These are phyloP conservation scores for Gobio gobio DNA, from an alignment of 2,113 vertebrate species.

Conservation along the genomic window DNA sequence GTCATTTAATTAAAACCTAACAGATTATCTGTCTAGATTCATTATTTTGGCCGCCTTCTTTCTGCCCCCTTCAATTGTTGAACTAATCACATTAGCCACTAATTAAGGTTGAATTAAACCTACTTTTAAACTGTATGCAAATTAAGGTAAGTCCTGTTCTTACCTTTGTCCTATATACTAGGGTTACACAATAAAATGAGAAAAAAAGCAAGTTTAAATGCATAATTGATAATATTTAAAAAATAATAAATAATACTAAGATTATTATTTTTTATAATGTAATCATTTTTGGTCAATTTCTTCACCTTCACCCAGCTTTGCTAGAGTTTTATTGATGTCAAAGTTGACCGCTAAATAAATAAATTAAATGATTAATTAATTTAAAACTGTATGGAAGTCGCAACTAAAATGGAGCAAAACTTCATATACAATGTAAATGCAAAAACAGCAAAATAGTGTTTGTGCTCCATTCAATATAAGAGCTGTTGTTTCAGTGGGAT, in stretches of 20 bases:
- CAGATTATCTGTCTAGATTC: slow-evolving; percentile 65
- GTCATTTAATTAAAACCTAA: slow-evolving; percentile 69
- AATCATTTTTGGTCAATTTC: neutral
- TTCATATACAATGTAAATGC: neutral
- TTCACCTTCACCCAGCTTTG: neutral
- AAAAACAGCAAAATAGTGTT: neutral
- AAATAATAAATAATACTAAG: neutral
- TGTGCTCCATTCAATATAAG: neutral
- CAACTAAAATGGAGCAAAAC: neutral
- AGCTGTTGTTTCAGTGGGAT: neutral
- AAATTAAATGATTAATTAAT: too few species aligned
- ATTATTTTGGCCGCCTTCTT: slow-evolving; percentile 51
- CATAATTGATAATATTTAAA: neutral
- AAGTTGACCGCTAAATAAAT: too few species aligned
- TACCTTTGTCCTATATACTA: neutral
- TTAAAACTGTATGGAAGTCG: too few species aligned
- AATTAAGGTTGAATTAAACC: slow-evolving; percentile 35
- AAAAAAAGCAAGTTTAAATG: neutral
- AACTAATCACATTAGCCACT: slow-evolving; percentile 44
- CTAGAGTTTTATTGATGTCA: neutral
- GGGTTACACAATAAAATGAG: neutral
- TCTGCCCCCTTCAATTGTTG: slow-evolving; percentile 12
- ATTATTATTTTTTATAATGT: neutral
- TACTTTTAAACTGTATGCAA: neutral
- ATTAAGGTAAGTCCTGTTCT: neutral